These are phyloP conservation scores for Drosophila pruinosa DNA, from an alignment of 1,140 invertebrate species.

Conservation along the genomic window DNA sequence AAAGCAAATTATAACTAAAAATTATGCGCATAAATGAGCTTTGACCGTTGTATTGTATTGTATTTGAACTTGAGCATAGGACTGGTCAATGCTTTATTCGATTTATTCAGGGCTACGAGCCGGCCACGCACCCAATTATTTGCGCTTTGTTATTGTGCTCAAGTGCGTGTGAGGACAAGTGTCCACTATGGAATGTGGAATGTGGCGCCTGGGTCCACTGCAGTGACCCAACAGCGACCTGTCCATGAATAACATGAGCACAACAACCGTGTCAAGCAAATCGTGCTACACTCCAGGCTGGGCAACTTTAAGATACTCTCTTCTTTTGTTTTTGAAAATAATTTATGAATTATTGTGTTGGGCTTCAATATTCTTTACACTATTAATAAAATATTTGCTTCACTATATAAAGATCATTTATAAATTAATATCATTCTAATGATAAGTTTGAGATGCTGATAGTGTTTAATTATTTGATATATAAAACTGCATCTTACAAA, in stretches of 20 bases:
- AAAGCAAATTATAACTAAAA: constrained; percentile 61
- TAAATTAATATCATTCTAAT: no score
- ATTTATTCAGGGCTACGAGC: constrained; percentile 37
- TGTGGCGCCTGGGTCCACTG: neutral
- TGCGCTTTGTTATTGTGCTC: constrained; percentile 25
- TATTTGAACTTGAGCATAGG: constrained; percentile 36
- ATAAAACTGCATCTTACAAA: no score
- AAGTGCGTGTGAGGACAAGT: constrained; percentile 19
- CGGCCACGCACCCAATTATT: constrained; percentile 45
- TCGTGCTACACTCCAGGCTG: neutral
- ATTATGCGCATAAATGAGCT: constrained; percentile 73
- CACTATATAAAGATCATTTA: no score
- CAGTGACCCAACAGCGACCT: constrained; percentile 24
- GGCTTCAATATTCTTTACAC: no score
- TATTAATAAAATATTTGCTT: no score
- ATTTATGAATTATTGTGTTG: no score
- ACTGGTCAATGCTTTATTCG: constrained; percentile 11
- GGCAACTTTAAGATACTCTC: neutral
- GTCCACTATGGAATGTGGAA: neutral
- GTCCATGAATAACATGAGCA: constrained; percentile 59
- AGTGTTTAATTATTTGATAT: no score
- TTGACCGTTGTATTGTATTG: constrained; percentile 39
- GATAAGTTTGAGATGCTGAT: no score
- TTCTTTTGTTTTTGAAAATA: no score
- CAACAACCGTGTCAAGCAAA: no score